A percentile compares a stretch with the other conserved stretches of the same genome.
phyloP scores from a whole-genome alignment of 2,113 vertebrate genomes.

The Lota lota region DNA sequence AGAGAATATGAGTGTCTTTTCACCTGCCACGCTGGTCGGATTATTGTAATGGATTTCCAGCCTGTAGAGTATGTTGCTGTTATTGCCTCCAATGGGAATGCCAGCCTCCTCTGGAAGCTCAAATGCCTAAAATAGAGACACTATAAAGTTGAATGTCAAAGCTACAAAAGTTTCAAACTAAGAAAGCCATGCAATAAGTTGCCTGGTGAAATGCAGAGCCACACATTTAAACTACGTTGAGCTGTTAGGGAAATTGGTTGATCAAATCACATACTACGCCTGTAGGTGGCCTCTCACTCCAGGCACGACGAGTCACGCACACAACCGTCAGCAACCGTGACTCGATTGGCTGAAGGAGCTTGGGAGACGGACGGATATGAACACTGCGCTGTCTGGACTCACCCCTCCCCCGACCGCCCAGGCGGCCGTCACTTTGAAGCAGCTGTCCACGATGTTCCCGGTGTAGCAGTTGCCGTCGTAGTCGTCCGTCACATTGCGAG shows the following conservation, averaged over 20 bases:
- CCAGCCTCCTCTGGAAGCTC: conserved; percentile 59
- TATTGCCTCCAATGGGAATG: conserved; percentile 70
- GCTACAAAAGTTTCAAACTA: too few species aligned
- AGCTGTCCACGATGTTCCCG: conserved; percentile 46
- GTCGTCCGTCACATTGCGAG: conserved; percentile 46
- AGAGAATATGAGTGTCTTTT: neutral
- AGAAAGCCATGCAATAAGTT: too few species aligned
- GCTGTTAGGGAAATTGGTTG: too few species aligned
- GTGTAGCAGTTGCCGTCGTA: conserved; percentile 62
- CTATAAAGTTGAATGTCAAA: too few species aligned
- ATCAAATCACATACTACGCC: too few species aligned
- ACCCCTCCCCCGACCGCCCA: conserved; percentile 82
- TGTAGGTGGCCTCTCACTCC: too few species aligned
- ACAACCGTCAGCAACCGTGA: too few species aligned
- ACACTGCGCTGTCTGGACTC: conserved; percentile 34
- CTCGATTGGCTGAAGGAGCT: too few species aligned
- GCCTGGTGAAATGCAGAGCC: too few species aligned
- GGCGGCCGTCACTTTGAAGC: conserved; percentile 66
- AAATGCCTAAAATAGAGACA: conserved; percentile 22
- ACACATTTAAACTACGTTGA: too few species aligned
- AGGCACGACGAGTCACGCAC: too few species aligned
- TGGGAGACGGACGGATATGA: too few species aligned
- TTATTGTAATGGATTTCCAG: conserved; percentile 86
- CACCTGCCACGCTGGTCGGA: conserved; percentile 63
- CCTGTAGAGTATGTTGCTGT: conserved; percentile 56